Evolutionary conservation across 2,113 vertebrate genomes (phyloP).

Genomic region (Vireo altiloquus): DNA sequence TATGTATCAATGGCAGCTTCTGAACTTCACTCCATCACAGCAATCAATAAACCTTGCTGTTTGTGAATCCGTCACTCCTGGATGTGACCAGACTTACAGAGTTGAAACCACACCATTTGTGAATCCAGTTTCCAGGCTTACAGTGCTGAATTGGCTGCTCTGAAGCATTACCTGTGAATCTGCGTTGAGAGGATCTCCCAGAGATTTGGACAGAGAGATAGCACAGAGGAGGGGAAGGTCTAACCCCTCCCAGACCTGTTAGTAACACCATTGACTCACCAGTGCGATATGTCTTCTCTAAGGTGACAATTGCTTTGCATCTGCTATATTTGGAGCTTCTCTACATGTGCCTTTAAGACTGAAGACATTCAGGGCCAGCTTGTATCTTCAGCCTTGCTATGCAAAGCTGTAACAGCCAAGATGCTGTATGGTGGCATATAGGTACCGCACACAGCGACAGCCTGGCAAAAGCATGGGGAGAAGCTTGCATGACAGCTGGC

Average conservation of each 20-base stretch:
- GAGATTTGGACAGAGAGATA: background rate
- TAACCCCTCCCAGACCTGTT: background rate
- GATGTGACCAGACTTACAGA: background rate
- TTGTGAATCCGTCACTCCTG: background rate
- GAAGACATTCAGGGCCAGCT: background rate
- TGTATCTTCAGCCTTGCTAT: background rate
- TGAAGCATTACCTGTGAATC: background rate
- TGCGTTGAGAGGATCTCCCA: background rate
- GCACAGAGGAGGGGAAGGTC: background rate
- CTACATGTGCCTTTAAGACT: background rate
- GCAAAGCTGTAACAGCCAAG: background rate
- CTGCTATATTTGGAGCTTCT: background rate
- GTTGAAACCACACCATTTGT: background rate
- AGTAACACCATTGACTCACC: rapidly evolving
- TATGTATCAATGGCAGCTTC: background rate
- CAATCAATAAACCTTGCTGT: background rate
- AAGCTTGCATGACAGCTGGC: conserved; percentile 36
- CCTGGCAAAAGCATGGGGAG: conserved; percentile 17
- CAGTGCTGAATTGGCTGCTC: too few relatives aligned
- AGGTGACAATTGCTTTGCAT: background rate
- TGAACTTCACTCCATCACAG: background rate
- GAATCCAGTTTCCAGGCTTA: background rate
- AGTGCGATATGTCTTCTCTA: background rate
- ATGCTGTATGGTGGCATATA: background rate
- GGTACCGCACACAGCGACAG: background rate